Percentiles rank a stretch among this genome's conserved stretches.
Evolutionary conservation across 2,888 invertebrate species (phyloP).

Genomic region (Steromphala cineraria): DNA sequence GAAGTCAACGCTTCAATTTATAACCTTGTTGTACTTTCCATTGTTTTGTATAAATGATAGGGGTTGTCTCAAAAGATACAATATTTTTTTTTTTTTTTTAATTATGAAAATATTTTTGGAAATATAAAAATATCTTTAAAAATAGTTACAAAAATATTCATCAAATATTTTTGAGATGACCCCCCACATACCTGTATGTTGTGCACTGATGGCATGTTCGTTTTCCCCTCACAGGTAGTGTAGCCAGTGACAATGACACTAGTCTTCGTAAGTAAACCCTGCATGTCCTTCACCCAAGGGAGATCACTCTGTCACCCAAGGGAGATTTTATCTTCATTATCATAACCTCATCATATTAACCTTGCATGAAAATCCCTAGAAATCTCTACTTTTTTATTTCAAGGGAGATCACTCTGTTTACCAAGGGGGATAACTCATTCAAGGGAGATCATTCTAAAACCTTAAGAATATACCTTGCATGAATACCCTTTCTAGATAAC

Average conservation of each 20-base stretch:
- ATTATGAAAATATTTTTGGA: too few species aligned
- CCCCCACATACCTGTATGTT: conserved; percentile 26
- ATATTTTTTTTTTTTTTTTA: too few species aligned
- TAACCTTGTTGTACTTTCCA: too few species aligned
- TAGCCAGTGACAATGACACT: conserved; percentile 62
- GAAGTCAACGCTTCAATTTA: too few species aligned
- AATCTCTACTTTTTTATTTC: background rate
- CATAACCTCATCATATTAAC: background rate
- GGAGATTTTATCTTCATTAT: too few species aligned
- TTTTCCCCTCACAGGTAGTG: conserved; percentile 55
- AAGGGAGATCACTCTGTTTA: background rate
- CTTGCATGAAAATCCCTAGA: background rate
- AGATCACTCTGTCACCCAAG: background rate
- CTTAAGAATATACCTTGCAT: background rate
- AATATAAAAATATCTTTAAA: too few species aligned
- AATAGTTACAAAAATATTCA: too few species aligned
- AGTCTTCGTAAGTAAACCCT: conserved; percentile 67
- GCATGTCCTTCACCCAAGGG: conserved; percentile 13
- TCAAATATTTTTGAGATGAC: background rate
- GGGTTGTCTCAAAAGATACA: background rate
- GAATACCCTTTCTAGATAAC: too few species aligned
- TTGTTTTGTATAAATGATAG: too few species aligned
- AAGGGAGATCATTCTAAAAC: background rate
- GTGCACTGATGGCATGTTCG: conserved; percentile 39
- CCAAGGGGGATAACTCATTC: too few species aligned